Evolutionary conservation across 2,797 vertebrate genomes (phyloP), one percentile per base, ranked within the genome.

Genomic region (Cuniculus paca): DNA sequence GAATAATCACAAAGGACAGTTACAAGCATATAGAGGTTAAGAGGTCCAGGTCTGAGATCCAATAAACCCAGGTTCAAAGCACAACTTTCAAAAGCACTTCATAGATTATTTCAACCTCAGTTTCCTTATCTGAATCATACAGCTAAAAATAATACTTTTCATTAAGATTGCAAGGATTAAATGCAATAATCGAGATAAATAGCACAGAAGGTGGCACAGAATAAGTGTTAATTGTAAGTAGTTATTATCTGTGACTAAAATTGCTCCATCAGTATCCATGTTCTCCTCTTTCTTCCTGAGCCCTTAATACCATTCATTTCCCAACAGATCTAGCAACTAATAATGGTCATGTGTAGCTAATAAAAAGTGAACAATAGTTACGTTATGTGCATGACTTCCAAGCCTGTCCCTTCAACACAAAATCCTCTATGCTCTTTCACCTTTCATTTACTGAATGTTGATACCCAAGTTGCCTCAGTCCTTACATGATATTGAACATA

Each of bases 21-120:
- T 94, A 92, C 48, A 94, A 89, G 56, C 70, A 42, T 36, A 54
- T 31, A 72, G 52, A 97, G 22, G 48, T 85, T 90, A 96, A 85
- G 34, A 58, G 42, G 28, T 61, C 48, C 11, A 91, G 28, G 17
- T 89, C 45, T 85, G 31, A 45, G n/a, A 42, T 65, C 39, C 58
- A 77, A 72, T 2, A 92, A 63, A 72, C 8, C 39, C 52, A 56
- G n/a, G 13, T 92, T 91, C 84, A 94, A 65, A 96, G 36, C 19
- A 22, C 1, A 95, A 54, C 19, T 89, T 96, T 56, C 63, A 45
- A 95, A 93, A 34, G 80, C 42, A 82, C 12, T 74, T 80, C 14
- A n/a, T 95, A 28, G 58, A 91, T 91, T 88, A 90, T 52, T 54
- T 92, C 50, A 88, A 75, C 20, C 68, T 96, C 56, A 39, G 26